Conservation (phyloP, 2,888 invertebrate species). For the Polyommatus icarus region DNA sequence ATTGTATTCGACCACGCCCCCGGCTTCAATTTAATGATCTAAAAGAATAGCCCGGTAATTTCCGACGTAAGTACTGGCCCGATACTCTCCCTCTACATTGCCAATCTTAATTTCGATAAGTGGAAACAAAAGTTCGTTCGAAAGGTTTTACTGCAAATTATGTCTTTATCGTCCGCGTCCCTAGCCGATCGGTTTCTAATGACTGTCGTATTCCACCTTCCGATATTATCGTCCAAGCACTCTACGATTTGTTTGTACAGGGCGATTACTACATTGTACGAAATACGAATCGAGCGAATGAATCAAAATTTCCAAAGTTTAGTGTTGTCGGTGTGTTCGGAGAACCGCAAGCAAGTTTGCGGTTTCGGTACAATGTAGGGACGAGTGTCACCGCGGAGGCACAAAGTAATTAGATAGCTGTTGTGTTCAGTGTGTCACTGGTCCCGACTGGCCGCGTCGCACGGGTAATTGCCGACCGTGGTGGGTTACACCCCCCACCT, state of each 20-base stretch:
- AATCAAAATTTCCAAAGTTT: constrained; percentile 51
- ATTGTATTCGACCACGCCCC: constrained; percentile 74
- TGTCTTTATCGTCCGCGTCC: neutral
- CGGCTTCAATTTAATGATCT: constrained; percentile 67
- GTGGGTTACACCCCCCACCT: constrained; percentile 60
- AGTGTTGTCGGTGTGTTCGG: constrained; percentile 50
- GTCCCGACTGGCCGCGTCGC: constrained; percentile 61
- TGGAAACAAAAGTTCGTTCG: constrained; percentile 17
- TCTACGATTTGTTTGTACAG: neutral
- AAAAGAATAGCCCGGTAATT: constrained; percentile 59
- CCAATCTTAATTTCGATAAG: constrained; percentile 30
- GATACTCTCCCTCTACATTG: constrained; percentile 12
- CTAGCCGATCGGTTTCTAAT: constrained; percentile 6
- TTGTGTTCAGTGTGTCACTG: constrained; percentile 71
- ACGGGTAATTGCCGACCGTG: constrained; percentile 72
- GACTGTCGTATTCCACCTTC: neutral
- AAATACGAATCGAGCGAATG: neutral
- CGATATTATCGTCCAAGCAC: neutral
- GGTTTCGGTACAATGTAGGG: constrained; percentile 61
- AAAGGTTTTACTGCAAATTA: constrained; percentile 19
- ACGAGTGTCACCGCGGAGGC: constrained; percentile 55
- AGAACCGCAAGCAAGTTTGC: constrained; percentile 68
- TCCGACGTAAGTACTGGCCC: constrained; percentile 37
- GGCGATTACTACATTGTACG: neutral
- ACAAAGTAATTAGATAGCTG: constrained; percentile 73